Conservation (phyloP, 1,140 invertebrate genomes). For the Apis florea region DNA sequence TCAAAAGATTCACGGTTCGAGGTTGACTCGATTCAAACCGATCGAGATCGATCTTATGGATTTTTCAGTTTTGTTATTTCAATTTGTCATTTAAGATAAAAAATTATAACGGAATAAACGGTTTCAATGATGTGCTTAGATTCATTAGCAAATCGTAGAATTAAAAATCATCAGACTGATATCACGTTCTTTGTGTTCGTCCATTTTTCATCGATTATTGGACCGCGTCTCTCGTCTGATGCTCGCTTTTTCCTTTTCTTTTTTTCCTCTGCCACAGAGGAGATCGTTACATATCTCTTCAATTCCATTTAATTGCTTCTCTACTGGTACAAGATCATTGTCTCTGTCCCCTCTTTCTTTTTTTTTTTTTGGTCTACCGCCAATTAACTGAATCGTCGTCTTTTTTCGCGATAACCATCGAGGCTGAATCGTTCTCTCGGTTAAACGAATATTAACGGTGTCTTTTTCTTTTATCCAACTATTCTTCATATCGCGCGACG, state of each 20-base stretch:
- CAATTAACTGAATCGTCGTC: conserved; percentile 44
- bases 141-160: too few relatives aligned
- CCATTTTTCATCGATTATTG: too few relatives aligned
- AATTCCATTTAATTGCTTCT: conserved; percentile 66
- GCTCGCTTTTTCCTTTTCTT: too few relatives aligned
- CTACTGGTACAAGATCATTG: conserved; percentile 9
- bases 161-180: too few relatives aligned
- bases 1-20: background rate
- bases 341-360: background rate
- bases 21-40: background rate
- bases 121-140: too few relatives aligned
- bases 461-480: too few relatives aligned
- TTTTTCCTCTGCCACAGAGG: background rate
- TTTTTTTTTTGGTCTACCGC: background rate
- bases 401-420: background rate
- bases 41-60: background rate
- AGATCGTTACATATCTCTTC: conserved; percentile 55
- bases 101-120: too few relatives aligned
- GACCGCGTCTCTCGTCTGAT: too few relatives aligned
- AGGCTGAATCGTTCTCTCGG: background rate
- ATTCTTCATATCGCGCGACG: background rate
- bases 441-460: too few relatives aligned
- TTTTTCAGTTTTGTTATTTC: too few relatives aligned
- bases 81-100: too few relatives aligned
- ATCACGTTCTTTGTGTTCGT: too few relatives aligned